Conservation (phyloP, 2,888 invertebrate species). For the Spodoptera exigua region DNA sequence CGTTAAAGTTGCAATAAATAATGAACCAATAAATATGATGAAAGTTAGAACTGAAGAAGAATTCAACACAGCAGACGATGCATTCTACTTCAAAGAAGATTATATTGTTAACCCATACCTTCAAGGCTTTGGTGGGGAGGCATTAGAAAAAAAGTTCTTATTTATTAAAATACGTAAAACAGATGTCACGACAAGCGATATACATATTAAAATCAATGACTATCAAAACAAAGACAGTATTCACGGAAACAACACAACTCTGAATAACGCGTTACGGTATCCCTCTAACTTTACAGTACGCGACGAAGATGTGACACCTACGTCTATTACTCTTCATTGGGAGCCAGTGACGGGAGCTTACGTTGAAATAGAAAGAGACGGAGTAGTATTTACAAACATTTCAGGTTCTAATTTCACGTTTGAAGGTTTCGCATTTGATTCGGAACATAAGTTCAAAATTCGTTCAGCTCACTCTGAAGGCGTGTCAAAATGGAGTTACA, state of each 20-base stretch:
- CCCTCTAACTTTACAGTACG: conserved; percentile 64
- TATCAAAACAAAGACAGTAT: conserved; percentile 66
- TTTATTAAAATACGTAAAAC: conserved; percentile 75
- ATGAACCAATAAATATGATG: conserved; percentile 63
- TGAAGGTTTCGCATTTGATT: conserved; percentile 65
- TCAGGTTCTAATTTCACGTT: conserved; percentile 66
- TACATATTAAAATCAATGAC: conserved; percentile 75
- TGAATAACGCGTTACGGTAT: conserved; percentile 56
- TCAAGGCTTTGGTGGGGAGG: conserved; percentile 51
- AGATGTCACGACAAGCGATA: conserved; percentile 71
- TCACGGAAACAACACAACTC: conserved; percentile 61
- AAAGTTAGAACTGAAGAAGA: conserved; percentile 70
- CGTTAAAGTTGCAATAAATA: conserved; percentile 74
- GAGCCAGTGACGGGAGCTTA: conserved; percentile 61
- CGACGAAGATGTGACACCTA: conserved; percentile 64
- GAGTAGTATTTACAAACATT: conserved; percentile 73
- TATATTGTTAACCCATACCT: conserved; percentile 77
- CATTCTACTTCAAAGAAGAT: conserved; percentile 72
- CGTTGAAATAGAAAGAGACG: conserved; percentile 82
- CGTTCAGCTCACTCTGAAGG: conserved; percentile 68
- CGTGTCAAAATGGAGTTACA: conserved; percentile 80
- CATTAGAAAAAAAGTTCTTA: conserved; percentile 70
- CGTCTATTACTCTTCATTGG: conserved; percentile 73
- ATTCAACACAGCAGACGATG: conserved; percentile 69
- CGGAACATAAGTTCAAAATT: conserved; percentile 74